Evolutionary conservation across 1,140 invertebrate species (phyloP).

Genomic region (Hydropsyche tenuis): DNA sequence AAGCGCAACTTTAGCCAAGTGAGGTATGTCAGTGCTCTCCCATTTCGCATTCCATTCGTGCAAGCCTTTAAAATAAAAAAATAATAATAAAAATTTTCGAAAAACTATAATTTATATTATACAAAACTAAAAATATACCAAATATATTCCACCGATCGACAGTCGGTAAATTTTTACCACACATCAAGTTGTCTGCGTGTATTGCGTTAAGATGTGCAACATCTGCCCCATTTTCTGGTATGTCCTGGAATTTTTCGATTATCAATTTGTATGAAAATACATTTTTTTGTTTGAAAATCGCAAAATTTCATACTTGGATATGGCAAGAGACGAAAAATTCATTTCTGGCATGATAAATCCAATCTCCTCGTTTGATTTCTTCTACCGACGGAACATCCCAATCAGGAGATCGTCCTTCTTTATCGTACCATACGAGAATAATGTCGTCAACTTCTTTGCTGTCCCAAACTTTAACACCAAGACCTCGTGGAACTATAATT

Average conservation of each 20-base stretch:
- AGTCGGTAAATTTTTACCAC: constrained; percentile 57
- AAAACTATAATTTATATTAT: neutral
- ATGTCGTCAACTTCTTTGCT: constrained; percentile 73
- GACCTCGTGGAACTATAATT: constrained; percentile 67
- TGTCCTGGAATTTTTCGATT: constrained; percentile 78
- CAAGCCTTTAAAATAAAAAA: constrained; percentile 50
- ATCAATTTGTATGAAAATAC: no score
- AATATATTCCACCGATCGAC: constrained; percentile 38
- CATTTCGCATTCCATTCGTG: constrained; percentile 58
- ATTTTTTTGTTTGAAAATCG: no score
- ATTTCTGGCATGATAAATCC: constrained; percentile 75
- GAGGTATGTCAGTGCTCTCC: constrained; percentile 54
- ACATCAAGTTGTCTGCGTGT: constrained; percentile 70
- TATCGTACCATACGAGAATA: constrained; percentile 86
- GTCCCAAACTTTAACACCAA: constrained; percentile 71
- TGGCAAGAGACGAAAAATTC: constrained; percentile 79
- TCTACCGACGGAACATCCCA: constrained; percentile 71
- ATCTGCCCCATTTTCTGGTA: constrained; percentile 92
- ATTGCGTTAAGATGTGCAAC: constrained; percentile 79
- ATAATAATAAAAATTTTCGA: neutral
- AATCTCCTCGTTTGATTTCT: constrained; percentile 65
- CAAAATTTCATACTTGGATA: constrained; percentile 68
- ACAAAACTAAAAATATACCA: constrained; percentile 32
- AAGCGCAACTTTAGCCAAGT: constrained; percentile 68
- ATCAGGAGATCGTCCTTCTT: constrained; percentile 70